These are phyloP conservation scores for Microcebus lehilahytsara DNA, from an alignment of 2,113 vertebrate species.

Conservation along the genomic window DNA sequence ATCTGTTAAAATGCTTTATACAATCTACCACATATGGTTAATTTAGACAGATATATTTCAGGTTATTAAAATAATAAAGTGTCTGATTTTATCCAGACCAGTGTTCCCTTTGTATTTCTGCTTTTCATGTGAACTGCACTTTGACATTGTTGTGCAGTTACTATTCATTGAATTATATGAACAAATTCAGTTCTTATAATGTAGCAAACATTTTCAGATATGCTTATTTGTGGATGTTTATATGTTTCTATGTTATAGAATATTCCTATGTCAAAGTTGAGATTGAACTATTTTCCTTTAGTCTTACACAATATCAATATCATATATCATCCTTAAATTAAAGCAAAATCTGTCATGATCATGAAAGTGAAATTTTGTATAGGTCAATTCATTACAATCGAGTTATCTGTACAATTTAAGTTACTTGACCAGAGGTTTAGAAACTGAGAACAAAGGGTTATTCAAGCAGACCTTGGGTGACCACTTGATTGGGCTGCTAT, in stretches of 20 bases:
- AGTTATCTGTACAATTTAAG: background rate
- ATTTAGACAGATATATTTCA: slow-evolving; percentile 74
- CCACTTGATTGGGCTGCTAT: background rate
- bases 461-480: background rate
- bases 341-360: background rate
- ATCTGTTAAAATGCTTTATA: slow-evolving; percentile 55
- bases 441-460: background rate
- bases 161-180: slow-evolving; percentile 72
- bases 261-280: background rate
- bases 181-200: slow-evolving; percentile 51
- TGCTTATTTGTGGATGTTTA: background rate
- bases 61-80: slow-evolving; percentile 77
- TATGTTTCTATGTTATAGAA: background rate
- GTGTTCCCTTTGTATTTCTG: slow-evolving; percentile 75
- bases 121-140: slow-evolving; percentile 75
- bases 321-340: background rate
- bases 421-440: background rate
- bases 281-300: background rate
- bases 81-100: slow-evolving; percentile 79
- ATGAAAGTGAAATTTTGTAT: background rate
- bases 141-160: slow-evolving; percentile 76
- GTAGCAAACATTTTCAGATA: background rate
- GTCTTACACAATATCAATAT: background rate
- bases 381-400: background rate
- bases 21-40: background rate